A percentile compares a stretch with the other conserved stretches of the same genome.
Evolutionary conservation across 2,888 invertebrate species (phyloP).

Genomic region (Sesia apiformis): DNA sequence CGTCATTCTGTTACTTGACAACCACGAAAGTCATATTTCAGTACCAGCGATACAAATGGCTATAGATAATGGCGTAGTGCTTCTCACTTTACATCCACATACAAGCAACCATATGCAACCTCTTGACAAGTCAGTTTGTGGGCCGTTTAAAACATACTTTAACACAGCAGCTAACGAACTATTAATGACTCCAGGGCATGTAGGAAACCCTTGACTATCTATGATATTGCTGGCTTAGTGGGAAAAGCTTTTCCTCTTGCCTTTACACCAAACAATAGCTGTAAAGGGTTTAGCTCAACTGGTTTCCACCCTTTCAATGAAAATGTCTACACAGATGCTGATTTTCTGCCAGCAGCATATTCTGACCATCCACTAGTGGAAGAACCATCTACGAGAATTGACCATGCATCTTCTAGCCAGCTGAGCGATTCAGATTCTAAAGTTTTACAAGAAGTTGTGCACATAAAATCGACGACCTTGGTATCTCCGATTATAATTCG

Average conservation of each 20-base stretch:
- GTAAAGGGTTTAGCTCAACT: constrained; percentile 7
- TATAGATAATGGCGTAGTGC: constrained; percentile 9
- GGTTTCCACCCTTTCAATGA: constrained; percentile 11
- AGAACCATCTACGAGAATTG: constrained; percentile 6
- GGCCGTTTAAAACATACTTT: constrained; percentile 14
- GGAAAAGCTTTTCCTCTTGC: constrained; percentile 12
- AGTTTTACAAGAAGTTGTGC: constrained; percentile 1
- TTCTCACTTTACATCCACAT: constrained; percentile 25
- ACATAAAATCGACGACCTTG: constrained; percentile 3
- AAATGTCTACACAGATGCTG: constrained; percentile 10
- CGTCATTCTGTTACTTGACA: constrained; percentile 10
- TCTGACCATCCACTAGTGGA: constrained; percentile 3
- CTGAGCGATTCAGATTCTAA: not conserved
- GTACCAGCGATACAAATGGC: constrained; percentile 8
- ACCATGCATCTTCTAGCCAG: constrained; percentile 2
- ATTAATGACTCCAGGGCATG: constrained; percentile 12
- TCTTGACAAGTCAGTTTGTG: constrained; percentile 20
- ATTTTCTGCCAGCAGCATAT: constrained; percentile 7
- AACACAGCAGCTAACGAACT: constrained; percentile 11
- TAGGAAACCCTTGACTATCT: constrained; percentile 23
- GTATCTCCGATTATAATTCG: constrained; percentile 3
- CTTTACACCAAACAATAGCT: constrained; percentile 9
- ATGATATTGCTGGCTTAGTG: constrained; percentile 21
- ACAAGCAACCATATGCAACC: constrained; percentile 25
- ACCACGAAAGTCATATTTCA: constrained; percentile 13